Evolutionary conservation across 2,888 invertebrate species (phyloP), one percentile per base, ranked within the genome.

Genomic region (Atrina japonica): DNA sequence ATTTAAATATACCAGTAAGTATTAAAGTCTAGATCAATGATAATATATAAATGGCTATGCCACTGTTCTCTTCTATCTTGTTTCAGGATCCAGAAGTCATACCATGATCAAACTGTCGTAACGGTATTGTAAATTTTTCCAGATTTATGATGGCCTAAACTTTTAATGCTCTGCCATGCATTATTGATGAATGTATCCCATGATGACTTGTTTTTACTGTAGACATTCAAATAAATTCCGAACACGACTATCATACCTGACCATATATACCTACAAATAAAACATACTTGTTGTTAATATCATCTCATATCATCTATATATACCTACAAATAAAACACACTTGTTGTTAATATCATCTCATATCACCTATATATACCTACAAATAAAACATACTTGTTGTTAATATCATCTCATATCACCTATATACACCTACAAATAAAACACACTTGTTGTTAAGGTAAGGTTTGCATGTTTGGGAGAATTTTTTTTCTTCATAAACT

Each of bases 221-320:
- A 95, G 60, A 98, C 93, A 92, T 97, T 98, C n/a, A 98, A 92
- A 91, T 97, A 98, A 87, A 98, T 97, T 6, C 98, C 98, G 35
- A 96, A 79, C 0, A 97, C 93, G 0, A 98, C 96, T 64, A 98
- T 92, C 81, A 95, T 89, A 0, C 97, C 98, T 0, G 97, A 96
- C 96, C 97, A 98, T 0, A 95, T 89, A 90, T 97, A 97, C 89
- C 96, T 96, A 92, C 53, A 94, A 93, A 29, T 49, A 47, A 59
- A 30, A 29, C n/a, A n/a, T n/a, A 50, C 23, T 21, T 23, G 16
- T 9, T 21, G 27, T 27, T 50, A 25, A 11, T 27, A 50, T 16
- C 27, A 43, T 43, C 14, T n/a, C 3, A 43, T n/a, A n/a, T n/a
- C 43, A n/a, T n/a, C 96, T 97, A 98, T 0, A 95, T 89, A 90